Percentiles rank a stretch among this genome's conserved stretches.
Conservation (phyloP, 2,797 vertebrate species). For the Hemibagrus guttatus region DNA sequence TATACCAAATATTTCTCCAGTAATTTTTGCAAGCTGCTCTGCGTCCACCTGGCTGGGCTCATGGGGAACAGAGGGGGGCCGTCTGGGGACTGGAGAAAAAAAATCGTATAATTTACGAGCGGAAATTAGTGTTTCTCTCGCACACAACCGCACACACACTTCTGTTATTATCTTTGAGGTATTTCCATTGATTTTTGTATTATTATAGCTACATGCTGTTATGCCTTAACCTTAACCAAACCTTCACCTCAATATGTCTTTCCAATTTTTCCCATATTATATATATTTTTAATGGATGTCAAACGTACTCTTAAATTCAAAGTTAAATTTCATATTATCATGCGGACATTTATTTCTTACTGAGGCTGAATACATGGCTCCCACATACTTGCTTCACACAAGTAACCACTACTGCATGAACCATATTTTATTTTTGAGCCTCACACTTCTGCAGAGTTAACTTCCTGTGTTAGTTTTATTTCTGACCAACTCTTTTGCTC, state of each 20-base stretch:
- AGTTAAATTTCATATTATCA: not conserved
- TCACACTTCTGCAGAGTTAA: conserved; percentile 33
- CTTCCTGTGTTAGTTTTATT: conserved; percentile 58
- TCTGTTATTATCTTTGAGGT: not conserved
- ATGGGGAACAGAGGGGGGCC: conserved; percentile 12
- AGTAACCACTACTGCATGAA: not conserved
- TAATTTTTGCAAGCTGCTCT: conserved; percentile 43
- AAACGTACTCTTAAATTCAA: not conserved
- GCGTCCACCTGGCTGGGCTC: conserved; percentile 17
- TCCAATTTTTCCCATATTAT: not conserved
- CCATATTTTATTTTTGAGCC: conserved; percentile 41
- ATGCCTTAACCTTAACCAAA: not conserved
- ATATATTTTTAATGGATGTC: not conserved
- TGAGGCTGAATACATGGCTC: not conserved
- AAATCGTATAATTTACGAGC: conserved; percentile 32
- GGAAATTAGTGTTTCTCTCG: conserved; percentile 17
- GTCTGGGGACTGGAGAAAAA: conserved; percentile 30
- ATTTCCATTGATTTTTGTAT: not conserved
- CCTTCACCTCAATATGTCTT: not conserved
- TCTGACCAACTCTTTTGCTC: conserved; percentile 16
- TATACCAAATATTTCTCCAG: conserved; percentile 76
- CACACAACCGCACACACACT: not conserved
- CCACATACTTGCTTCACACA: conserved; percentile 15
- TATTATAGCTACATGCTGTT: not conserved
- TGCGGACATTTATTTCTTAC: not conserved